Conservation (phyloP, 2,888 invertebrate genomes). For the Stenotaenia linearis region DNA sequence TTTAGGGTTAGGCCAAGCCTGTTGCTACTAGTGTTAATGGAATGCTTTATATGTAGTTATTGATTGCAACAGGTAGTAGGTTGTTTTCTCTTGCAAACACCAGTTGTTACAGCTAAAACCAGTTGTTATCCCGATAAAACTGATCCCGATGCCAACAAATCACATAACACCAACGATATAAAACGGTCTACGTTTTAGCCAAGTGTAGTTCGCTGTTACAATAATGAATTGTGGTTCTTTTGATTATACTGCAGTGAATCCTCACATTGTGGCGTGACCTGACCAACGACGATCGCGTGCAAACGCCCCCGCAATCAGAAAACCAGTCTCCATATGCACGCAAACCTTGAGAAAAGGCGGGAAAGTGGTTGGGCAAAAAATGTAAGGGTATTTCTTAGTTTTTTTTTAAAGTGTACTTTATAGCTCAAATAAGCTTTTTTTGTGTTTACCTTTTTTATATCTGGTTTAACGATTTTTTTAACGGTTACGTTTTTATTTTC, state of each 20-base stretch:
- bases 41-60: not conserved
- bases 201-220: not conserved
- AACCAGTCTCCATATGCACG: not conserved
- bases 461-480: not conserved
- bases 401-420: not conserved
- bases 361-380: not conserved
- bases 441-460: not conserved
- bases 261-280: slow-evolving; percentile 6
- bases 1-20: not conserved
- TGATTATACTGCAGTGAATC: slow-evolving; percentile 10
- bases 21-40: slow-evolving; percentile 10
- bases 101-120: not conserved
- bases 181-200: not conserved
- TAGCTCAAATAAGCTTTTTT: slow-evolving; percentile 3
- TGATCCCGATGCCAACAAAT: not conserved
- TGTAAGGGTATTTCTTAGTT: not conserved
- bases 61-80: not conserved
- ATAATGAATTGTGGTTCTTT: slow-evolving; percentile 2
- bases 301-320: slow-evolving; percentile 14
- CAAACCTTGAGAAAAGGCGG: slow-evolving; percentile 19
- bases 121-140: too few relatives aligned
- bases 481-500: not conserved
- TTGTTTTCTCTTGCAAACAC: not conserved
- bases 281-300: slow-evolving; percentile 15
- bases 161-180: not conserved